Evolutionary conservation across 2,888 invertebrate species (phyloP), one percentile per base, ranked within the genome.

Genomic region (Seira sanloemensis): DNA sequence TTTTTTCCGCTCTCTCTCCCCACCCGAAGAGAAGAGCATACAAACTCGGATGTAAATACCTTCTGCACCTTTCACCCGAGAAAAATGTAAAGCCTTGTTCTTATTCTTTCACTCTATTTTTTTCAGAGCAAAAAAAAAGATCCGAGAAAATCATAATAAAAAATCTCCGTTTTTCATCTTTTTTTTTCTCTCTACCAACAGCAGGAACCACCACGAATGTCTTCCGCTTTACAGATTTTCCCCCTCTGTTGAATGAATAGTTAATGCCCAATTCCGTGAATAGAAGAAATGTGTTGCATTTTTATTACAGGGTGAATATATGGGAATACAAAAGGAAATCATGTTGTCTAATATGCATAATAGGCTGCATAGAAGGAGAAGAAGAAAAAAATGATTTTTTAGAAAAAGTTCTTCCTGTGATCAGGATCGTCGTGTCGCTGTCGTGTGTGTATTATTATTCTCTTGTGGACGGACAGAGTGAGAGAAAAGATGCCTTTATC

Each of bases 51-150:
- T 78, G 84, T 75, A 75, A 37, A 37, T 37, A 37, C 37, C 78
- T 74, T 74, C 78, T 75, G 84, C 84, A 84, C 84, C 84, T 84
- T 84, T 84, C 84, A 84, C 84, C 84, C 84, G 78, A 69, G 54
- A 84, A 78, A 12, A 37, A 37, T 5, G 37, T 12, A 12, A 37
- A 37, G 12, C 37, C 37, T 37, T 37, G 37, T 37, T 37, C 37
- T 71, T 46, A 75, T 69, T 84, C 78, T 84, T 84, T 84, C 78
- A 76, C 83, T 84, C 9, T 67, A 54, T 72, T 37, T 37, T 37
- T 37, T 37, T 37, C 12, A 37, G 73, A n/a, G n/a, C n/a, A n/a
- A n/a, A n/a, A n/a, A n/a, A n/a, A n/a, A n/a, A n/a, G 37, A 62
- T 67, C 75, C 75, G 62, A 84, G 37, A 37, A 37, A 37, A 37